phyloP scores from a whole-genome alignment of 2,888 invertebrate species.

The Blera fallax region DNA sequence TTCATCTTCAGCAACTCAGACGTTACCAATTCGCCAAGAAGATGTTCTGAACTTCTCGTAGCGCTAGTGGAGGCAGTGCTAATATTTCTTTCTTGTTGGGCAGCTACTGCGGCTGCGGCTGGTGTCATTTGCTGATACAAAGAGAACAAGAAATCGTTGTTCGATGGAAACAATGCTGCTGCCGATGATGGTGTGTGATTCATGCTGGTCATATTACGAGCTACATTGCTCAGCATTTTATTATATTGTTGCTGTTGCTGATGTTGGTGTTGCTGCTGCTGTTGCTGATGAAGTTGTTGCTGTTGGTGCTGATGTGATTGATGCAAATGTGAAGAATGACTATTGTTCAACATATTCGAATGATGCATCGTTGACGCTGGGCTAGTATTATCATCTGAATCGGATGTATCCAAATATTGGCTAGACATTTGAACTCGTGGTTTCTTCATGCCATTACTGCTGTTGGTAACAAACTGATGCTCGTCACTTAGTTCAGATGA shows the following conservation, averaged over 20 bases:
- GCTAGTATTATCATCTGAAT: conserved; percentile 78
- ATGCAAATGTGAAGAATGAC: conserved; percentile 40
- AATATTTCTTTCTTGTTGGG: conserved; percentile 77
- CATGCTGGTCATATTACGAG: conserved; percentile 51
- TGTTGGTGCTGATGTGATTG: conserved; percentile 27
- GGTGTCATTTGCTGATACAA: conserved; percentile 80
- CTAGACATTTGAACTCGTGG: conserved; percentile 77
- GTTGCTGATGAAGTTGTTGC: conserved; percentile 67
- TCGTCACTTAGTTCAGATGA: conserved; percentile 59
- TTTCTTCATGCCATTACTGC: conserved; percentile 78
- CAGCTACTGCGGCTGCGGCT: conserved; percentile 74
- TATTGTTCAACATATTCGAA: conserved; percentile 76
- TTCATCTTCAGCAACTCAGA: conserved; percentile 81
- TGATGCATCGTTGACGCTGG: conserved; percentile 75
- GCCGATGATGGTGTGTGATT: conserved; percentile 70
- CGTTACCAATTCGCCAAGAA: conserved; percentile 81
- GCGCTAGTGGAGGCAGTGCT: conserved; percentile 54
- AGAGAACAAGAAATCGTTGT: conserved; percentile 80
- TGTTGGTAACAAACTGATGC: conserved; percentile 73
- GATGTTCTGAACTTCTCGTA: conserved; percentile 80
- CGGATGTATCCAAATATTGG: conserved; percentile 70
- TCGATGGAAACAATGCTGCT: conserved; percentile 78
- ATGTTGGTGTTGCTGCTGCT: conserved; percentile 72
- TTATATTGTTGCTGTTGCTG: conserved; percentile 70
- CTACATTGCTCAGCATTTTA: conserved; percentile 54